phyloP scores from a whole-genome alignment of 1,140 invertebrate species.

The Neuroterus valhalla region DNA sequence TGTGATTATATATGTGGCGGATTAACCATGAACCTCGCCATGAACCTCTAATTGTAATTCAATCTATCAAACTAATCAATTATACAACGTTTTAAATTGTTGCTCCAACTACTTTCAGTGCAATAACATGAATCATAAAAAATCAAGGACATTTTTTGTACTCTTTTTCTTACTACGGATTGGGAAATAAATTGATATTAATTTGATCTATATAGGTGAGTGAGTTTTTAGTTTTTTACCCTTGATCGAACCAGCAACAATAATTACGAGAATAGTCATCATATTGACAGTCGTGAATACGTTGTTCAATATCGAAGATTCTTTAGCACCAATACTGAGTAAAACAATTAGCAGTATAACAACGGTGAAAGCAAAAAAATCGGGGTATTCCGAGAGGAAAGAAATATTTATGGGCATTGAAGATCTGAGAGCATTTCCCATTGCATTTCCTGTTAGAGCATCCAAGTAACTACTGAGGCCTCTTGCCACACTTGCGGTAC shows the following conservation, averaged over 20 bases:
- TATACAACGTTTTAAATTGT: too few relatives aligned
- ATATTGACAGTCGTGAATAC: slow-evolving; percentile 93
- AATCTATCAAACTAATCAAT: too few relatives aligned
- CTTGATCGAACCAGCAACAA: slow-evolving; percentile 88
- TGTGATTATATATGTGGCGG: too few relatives aligned
- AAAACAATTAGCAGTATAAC: slow-evolving; percentile 81
- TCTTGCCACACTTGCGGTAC: slow-evolving; percentile 92
- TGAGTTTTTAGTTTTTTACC: slow-evolving; percentile 68
- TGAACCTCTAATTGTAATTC: too few relatives aligned
- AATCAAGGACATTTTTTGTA: too few relatives aligned
- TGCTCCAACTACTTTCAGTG: too few relatives aligned
- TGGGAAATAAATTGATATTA: too few relatives aligned
- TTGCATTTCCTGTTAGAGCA: slow-evolving; percentile 83
- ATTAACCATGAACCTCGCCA: too few relatives aligned
- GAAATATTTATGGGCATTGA: slow-evolving; percentile 83
- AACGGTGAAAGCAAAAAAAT: slow-evolving; percentile 86
- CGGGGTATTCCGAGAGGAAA: slow-evolving; percentile 87
- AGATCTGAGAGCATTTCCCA: slow-evolving; percentile 81
- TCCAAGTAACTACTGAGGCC: slow-evolving; percentile 94
- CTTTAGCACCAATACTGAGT: slow-evolving; percentile 88
- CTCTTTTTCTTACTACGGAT: too few relatives aligned
- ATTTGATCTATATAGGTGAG: too few relatives aligned
- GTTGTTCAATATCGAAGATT: slow-evolving; percentile 93
- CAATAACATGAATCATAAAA: too few relatives aligned
- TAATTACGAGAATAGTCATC: slow-evolving; percentile 87